Percentiles rank a stretch among this genome's conserved stretches.
Evolutionary conservation across 2,888 invertebrate genomes (phyloP).

Genomic region (Cerastis rubricosa): DNA sequence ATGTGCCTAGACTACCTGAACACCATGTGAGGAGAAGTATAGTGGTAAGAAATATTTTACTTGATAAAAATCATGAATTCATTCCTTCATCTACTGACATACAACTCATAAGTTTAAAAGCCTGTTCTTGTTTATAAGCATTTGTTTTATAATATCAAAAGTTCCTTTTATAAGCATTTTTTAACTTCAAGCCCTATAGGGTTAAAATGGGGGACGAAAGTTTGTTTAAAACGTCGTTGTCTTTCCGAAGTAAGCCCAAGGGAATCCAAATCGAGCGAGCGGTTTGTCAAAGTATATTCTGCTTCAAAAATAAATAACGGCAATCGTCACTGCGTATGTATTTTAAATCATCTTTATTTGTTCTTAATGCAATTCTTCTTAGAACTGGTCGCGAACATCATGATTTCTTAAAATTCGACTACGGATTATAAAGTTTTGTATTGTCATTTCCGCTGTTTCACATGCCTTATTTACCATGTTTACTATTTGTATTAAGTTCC

Average conservation of each 20-base stretch:
- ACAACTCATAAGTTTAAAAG: neutral
- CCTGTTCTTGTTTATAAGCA: neutral
- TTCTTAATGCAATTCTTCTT: neutral
- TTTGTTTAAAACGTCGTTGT: neutral
- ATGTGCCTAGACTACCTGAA: constrained; percentile 90
- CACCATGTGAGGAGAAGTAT: constrained; percentile 88
- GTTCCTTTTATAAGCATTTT: neutral
- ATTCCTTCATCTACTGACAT: neutral
- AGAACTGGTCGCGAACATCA: neutral
- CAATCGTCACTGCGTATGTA: neutral
- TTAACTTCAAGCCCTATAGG: neutral
- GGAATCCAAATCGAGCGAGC: neutral
- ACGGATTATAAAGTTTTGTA: neutral
- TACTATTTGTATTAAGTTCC: no score
- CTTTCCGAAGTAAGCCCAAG: neutral
- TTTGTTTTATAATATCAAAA: neutral
- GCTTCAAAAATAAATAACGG: neutral
- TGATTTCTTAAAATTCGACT: no score
- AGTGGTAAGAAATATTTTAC: constrained; percentile 81
- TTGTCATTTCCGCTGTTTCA: neutral
- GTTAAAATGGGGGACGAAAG: neutral
- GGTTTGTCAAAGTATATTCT: neutral
- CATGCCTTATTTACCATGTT: neutral
- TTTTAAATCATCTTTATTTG: neutral
- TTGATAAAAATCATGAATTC: neutral